Base-by-base conservation (phyloP, 2,888 invertebrate species). In the Busseola fusca region DNA sequence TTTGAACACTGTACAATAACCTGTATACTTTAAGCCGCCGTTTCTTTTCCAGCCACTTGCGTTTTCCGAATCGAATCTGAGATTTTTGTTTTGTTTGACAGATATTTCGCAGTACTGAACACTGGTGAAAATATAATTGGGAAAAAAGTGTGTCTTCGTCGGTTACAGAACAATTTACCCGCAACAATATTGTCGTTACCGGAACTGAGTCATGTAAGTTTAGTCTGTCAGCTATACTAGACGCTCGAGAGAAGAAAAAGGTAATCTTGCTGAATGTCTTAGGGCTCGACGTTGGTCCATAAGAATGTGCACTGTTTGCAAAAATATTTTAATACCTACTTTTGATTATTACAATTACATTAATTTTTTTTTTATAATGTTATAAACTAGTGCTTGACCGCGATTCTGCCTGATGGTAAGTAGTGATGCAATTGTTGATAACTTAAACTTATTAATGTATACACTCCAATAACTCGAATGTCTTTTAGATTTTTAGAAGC, bases 121-220 rank as follows among this genome's bases (percentile, higher is more conserved):
- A n/a, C n/a, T n/a, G n/a, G n/a, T n/a, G n/a, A n/a, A n/a, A n/a
- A n/a, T n/a, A n/a, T n/a, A n/a, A n/a, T n/a, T n/a, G n/a, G n/a
- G n/a, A n/a, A n/a, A n/a, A n/a, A n/a, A n/a, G n/a, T n/a, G n/a
- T n/a, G n/a, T n/a, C n/a, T n/a, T n/a, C n/a, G n/a, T n/a, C n/a
- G n/a, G n/a, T 25, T 45, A n/a, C 52, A 45, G 3, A 37, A 57
- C 27, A 34, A 68, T n/a, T 59, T 80, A 12, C 83, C 81, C 7
- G 83, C 67, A 14, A 72, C 69, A 42, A 40, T 75, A 21, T 10
- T 81, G n/a, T 52, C 64, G 6, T 56, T 81, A 14, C 80, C 83
- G 6, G 76, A 80, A 63, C 10, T 82, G 12, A 64, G 58, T 30
- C n/a, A n/a, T n/a, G n/a, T n/a, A n/a, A n/a, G n/a, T n/a, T n/a